Evolutionary conservation across 2,113 vertebrate genomes (phyloP).

Genomic region (Trogon surrucura): DNA sequence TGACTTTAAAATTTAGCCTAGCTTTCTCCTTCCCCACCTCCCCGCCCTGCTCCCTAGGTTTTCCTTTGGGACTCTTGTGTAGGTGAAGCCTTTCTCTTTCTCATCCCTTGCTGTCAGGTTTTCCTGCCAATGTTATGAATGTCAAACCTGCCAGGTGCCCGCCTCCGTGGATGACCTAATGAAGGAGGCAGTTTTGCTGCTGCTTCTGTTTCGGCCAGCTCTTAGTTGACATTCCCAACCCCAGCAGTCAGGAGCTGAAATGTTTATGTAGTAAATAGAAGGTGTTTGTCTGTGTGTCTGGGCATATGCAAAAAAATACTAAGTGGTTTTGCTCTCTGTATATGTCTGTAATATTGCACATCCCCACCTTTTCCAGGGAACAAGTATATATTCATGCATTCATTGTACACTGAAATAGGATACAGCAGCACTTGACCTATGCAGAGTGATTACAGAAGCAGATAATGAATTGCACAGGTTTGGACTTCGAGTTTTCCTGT

Average conservation of each 20-base stretch:
- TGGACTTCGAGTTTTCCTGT: neutral
- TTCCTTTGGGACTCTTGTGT: neutral
- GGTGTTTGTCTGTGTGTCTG: neutral
- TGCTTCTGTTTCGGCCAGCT: neutral
- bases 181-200: constrained; percentile 6
- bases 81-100: neutral
- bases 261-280: neutral
- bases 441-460: neutral
- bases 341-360: neutral
- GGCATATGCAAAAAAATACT: neutral
- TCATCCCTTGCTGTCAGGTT: neutral
- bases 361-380: neutral
- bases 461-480: neutral
- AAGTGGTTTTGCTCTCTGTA: neutral
- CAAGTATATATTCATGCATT: neutral
- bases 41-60: neutral
- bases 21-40: neutral
- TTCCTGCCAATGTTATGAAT: neutral
- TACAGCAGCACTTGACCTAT: neutral
- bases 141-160: constrained; percentile 20
- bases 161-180: constrained; percentile 7
- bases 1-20: constrained; percentile 4
- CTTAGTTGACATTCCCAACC: neutral
- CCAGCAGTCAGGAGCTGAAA: neutral
- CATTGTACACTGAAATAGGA: neutral